Base-by-base conservation (phyloP, 2,113 vertebrate genomes). In the Ailuropoda melanoleuca region DNA sequence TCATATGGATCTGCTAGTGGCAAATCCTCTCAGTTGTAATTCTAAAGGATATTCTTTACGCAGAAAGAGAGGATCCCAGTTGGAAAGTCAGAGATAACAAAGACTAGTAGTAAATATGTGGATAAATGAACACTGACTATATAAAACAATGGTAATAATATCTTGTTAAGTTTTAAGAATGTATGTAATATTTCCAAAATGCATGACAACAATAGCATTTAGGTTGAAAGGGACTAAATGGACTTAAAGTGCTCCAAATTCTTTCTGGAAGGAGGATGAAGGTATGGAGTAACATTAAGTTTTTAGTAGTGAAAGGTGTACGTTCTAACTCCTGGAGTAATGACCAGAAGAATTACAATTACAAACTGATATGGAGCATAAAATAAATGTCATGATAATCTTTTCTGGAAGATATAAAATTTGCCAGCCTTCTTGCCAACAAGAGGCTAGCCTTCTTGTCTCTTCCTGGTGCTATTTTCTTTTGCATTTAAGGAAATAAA, bases 261-360 rank as follows among this genome's bases (percentile, higher is more conserved):
- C 24, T 95, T 85, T 84, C 55, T 74, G 62, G 62, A 46, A 95
- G 86, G 55, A 91, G 26, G 26, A 4, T 62, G 50, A 83, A 96
- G 11, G 13, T 84, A 46, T 78, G 23, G 37, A 64, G 88, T 78
- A 70, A 84, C 60, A 37, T 48, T 60, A 87, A 90, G 18, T 13
- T 93, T 87, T 62, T 91, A 74, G 17, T 88, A 70, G 26, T 83
- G 75, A 93, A 77, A 19, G 24, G 8, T 91, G 31, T 37, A 43
- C 83, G 37, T 82, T 96, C 1, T 72, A 64, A 72, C 68, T 90
- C 81, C 64, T 95, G 21, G 70, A 24, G 34, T 94, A 78, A 95
- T 34, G 8, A 70, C 34, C 18, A 53, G 37, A 81, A 94, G 21
- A 96, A 46, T 85, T 74, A 46, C n/a, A 94, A 80, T 85, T 80